Percentiles rank a stretch among this genome's conserved stretches.
phyloP scores from a whole-genome alignment of 1,140 invertebrate genomes.

The Limonius californicus region DNA sequence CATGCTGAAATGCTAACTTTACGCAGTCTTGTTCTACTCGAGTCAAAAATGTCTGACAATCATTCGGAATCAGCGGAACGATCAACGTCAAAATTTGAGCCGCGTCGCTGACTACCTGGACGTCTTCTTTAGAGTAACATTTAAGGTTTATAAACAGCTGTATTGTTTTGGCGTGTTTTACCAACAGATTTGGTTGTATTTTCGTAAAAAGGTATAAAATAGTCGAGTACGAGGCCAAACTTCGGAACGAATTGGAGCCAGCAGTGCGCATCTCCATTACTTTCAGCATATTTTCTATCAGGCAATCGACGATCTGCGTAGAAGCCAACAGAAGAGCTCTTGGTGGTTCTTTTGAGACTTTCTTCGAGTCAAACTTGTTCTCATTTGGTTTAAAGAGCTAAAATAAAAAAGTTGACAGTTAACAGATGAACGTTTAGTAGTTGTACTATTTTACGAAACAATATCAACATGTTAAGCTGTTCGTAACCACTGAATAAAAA shows the following conservation, averaged over 20 bases:
- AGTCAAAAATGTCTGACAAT: constrained; percentile 91
- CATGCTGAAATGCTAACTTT: constrained; percentile 86
- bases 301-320: constrained; percentile 94
- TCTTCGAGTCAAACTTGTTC: constrained; percentile 80
- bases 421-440: too few relatives aligned
- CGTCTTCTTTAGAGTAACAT: constrained; percentile 78
- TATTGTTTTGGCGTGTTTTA: constrained; percentile 90
- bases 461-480: too few relatives aligned
- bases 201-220: constrained; percentile 94
- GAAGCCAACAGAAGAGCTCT: constrained; percentile 81
- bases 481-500: too few relatives aligned
- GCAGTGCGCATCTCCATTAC: constrained; percentile 76
- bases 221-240: constrained; percentile 87
- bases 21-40: constrained; percentile 95
- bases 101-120: constrained; percentile 77
- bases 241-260: constrained; percentile 64
- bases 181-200: constrained; percentile 89
- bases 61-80: constrained; percentile 96
- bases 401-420: too few relatives aligned
- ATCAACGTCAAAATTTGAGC: constrained; percentile 88
- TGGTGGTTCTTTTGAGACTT: constrained; percentile 72
- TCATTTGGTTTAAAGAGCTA: constrained; percentile 94
- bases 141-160: constrained; percentile 95
- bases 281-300: constrained; percentile 90
- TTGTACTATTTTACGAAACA: too few relatives aligned